Evolutionary conservation across 2,888 invertebrate species (phyloP), one percentile per base, ranked within the genome.

Genomic region (Cephus pygmeus): DNA sequence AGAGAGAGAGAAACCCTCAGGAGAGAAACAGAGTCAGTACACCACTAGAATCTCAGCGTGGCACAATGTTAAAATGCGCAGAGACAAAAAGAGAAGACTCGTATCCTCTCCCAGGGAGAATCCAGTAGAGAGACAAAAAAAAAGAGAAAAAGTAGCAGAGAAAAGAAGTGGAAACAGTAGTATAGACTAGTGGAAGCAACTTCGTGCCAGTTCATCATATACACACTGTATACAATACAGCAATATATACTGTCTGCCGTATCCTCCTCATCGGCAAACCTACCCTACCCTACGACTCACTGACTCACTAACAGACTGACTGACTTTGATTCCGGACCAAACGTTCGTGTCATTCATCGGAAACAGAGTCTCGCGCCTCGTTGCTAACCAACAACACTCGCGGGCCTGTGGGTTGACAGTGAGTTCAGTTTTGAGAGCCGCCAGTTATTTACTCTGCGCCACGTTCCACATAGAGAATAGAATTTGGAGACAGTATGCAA

Each of bases 341-440:
- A 85, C 82, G 82, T 83, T 81, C 81, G 77, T 82, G 83, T 86
- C 86, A 87, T 86, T 88, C 87, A 85, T 86, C 85, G 87, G 84
- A 85, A 84, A 84, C 82, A 83, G 77, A 81, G 82, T 80, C 82
- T 56, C 56, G 56, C 56, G 56, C 56, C 56, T 23, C 56, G 40
- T 35, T 33, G 30, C 34, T 30, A 30, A 23, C 35, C 12, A 30
- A 33, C 71, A 30, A 15, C 33, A 71, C 71, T 12, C 12, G 33
- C 30, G 35, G 12, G 34, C 1, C 71, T 31, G 34, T 33, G 30
- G 23, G 34, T 71, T 71, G 74, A 74, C 74, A 74, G 11, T 15
- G 35, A 33, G 9, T 74, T 74, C 34, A 34, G 77, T 36, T 71
- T 40, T 71, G 2, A 9, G 23, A 56, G 56, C 23, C 56, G 23